phyloP scores from a whole-genome alignment of 1,140 invertebrate species.

The Vanessa atalanta region DNA sequence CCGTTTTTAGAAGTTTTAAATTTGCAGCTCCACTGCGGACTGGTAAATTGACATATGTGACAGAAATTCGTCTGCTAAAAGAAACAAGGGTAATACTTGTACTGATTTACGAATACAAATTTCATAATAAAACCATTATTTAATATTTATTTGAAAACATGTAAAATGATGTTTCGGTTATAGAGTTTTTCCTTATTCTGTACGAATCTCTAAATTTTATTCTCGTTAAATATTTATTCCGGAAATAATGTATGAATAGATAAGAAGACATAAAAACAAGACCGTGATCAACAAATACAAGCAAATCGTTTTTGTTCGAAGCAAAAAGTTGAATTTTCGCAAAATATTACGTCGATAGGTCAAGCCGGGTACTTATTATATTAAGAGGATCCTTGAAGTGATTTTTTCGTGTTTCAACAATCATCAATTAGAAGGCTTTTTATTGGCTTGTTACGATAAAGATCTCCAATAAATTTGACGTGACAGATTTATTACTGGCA shows the following conservation, averaged over 20 bases:
- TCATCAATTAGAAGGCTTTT: conserved; percentile 69
- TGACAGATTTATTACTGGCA: conserved; percentile 71
- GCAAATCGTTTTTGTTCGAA: conserved; percentile 46
- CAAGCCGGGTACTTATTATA: conserved; percentile 30
- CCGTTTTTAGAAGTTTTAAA: too few species aligned
- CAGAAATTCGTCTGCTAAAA: too few species aligned
- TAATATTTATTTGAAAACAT: too few species aligned
- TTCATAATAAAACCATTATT: too few species aligned
- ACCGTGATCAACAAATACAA: conserved; percentile 39
- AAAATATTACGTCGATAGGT: conserved; percentile 31
- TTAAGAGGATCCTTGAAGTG: conserved; percentile 22
- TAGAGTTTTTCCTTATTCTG: too few species aligned
- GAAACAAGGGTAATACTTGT: too few species aligned
- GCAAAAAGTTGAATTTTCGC: conserved; percentile 45
- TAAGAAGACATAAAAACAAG: background rate
- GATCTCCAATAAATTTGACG: conserved; percentile 57
- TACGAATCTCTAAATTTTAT: background rate
- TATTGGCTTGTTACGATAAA: conserved; percentile 63
- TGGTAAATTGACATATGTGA: too few species aligned
- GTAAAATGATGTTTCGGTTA: too few species aligned
- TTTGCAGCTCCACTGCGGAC: too few species aligned
- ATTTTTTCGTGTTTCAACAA: conserved; percentile 61
- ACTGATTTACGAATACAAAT: too few species aligned
- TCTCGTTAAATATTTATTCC: background rate
- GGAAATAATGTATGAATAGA: background rate